Conservation (phyloP, 2,113 vertebrate species). For the Acanthochromis polyacanthus region DNA sequence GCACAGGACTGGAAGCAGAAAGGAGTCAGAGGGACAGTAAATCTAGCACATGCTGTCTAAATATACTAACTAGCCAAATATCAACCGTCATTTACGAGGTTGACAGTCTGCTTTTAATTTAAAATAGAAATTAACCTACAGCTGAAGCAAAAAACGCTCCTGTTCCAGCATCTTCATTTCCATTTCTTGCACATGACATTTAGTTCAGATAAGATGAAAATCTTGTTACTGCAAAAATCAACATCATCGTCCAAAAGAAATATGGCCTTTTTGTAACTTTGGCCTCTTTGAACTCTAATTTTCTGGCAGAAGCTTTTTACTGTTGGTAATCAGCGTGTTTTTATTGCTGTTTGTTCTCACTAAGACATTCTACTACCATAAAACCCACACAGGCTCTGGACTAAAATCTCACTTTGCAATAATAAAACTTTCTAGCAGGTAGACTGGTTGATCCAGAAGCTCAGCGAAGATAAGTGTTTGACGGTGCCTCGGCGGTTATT, state of each 20-base stretch:
- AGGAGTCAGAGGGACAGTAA: too few species aligned
- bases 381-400: background rate
- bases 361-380: constrained; percentile 7
- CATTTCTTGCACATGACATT: too few species aligned
- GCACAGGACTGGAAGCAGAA: too few species aligned
- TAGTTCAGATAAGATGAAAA: too few species aligned
- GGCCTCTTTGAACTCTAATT: background rate
- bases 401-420: background rate
- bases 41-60: too few species aligned
- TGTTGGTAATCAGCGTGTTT: background rate
- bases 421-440: background rate
- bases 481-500: constrained; percentile 46
- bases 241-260: background rate
- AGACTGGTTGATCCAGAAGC: constrained; percentile 20
- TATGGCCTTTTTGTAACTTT: background rate
- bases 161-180: too few species aligned
- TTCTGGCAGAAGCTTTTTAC: background rate
- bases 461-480: constrained; percentile 69
- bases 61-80: too few species aligned
- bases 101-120: too few species aligned
- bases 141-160: too few species aligned
- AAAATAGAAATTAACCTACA: too few species aligned
- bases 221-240: too few species aligned
- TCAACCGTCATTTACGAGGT: too few species aligned
- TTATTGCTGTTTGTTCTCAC: constrained; percentile 4